Evolutionary conservation across 2,797 vertebrate species (phyloP).

Genomic region (Labeo calbasu): DNA sequence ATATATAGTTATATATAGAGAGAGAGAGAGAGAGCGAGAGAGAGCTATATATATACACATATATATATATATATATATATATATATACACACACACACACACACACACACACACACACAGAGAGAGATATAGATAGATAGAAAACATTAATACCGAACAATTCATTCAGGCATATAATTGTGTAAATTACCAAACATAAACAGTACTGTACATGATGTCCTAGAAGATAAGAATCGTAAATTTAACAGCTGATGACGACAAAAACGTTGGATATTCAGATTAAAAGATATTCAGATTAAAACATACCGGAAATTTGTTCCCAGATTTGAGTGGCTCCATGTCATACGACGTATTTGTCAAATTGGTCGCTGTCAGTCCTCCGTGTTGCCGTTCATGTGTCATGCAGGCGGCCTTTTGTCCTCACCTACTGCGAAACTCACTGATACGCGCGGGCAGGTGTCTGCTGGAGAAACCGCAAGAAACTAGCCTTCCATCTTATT

Average conservation of each 20-base stretch:
- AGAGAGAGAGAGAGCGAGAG: too few relatives aligned
- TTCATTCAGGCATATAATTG: background rate
- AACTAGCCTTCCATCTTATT: background rate
- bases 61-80: too few relatives aligned
- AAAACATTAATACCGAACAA: background rate
- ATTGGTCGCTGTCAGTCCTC: background rate
- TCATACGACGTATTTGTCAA: background rate
- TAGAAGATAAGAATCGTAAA: background rate
- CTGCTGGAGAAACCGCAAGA: background rate
- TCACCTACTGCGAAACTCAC: constrained; percentile 28
- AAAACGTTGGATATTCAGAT: background rate
- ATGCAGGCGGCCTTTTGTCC: constrained; percentile 3
- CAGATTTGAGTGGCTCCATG: constrained; percentile 38
- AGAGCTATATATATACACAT: too few relatives aligned
- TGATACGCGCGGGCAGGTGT: background rate
- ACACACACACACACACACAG: too few relatives aligned
- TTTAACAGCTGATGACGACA: background rate
- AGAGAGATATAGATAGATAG: too few relatives aligned
- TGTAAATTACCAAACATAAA: background rate
- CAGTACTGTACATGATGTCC: background rate
- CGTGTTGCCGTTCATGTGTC: background rate
- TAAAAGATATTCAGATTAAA: background rate
- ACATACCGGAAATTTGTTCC: constrained; percentile 23
- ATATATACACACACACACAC: too few relatives aligned
- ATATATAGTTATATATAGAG: too few relatives aligned